A percentile compares a stretch with the other conserved stretches of the same genome.
Evolutionary conservation across 2,888 invertebrate genomes (phyloP).

Genomic region (Ashinkailepas kermadecensis): DNA sequence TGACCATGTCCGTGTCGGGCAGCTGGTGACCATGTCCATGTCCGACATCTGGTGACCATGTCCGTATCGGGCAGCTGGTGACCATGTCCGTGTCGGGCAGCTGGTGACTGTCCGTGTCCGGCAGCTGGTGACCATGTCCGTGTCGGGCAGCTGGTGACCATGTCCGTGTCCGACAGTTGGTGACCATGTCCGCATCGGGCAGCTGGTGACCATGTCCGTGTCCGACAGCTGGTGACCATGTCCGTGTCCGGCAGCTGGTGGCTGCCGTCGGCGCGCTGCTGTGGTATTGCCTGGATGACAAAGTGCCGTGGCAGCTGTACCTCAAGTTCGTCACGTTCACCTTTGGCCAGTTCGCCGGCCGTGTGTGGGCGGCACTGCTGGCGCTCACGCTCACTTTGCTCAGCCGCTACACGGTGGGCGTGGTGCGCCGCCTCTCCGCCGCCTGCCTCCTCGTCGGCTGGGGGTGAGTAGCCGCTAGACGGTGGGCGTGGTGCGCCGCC

Average conservation of each 20-base stretch:
- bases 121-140: too few relatives aligned
- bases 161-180: too few relatives aligned
- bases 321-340: conserved; percentile 70
- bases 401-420: conserved; percentile 73
- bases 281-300: conserved; percentile 55
- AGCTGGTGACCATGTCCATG: too few relatives aligned
- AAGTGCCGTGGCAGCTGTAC: conserved; percentile 59
- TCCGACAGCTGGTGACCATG: too few relatives aligned
- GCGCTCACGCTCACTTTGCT: conserved; percentile 72
- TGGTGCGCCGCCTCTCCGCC: conserved; percentile 67
- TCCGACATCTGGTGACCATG: too few relatives aligned
- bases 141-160: conserved; percentile 55
- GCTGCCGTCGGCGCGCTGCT: conserved; percentile 62
- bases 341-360: conserved; percentile 62
- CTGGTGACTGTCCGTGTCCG: too few relatives aligned
- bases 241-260: conserved; percentile 55
- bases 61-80: conserved; percentile 55
- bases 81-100: too few relatives aligned
- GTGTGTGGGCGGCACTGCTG: conserved; percentile 77
- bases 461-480: conserved; percentile 52
- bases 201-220: too few relatives aligned
- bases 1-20: too few relatives aligned
- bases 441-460: conserved; percentile 54
- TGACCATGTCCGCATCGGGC: too few relatives aligned
- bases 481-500: too few relatives aligned